Evolutionary conservation across 2,888 invertebrate genomes (phyloP).

Genomic region (Steromphala cineraria): DNA sequence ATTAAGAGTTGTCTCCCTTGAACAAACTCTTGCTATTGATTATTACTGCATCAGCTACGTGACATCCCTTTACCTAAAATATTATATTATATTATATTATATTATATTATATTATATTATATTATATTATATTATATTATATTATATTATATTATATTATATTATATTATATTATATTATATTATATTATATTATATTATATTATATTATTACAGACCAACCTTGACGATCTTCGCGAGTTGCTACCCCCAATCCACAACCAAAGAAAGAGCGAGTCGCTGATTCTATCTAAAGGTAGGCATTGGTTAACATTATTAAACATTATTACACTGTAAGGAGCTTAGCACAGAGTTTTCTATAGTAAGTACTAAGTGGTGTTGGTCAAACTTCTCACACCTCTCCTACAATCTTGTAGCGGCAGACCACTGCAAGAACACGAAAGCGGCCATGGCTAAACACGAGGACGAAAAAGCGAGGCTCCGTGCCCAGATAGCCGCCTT

Average conservation of each 20-base stretch:
- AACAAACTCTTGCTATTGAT: neutral
- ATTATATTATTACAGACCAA: conserved; percentile 28
- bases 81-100: too few relatives aligned
- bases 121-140: too few relatives aligned
- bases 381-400: conserved; percentile 40
- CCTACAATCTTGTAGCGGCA: conserved; percentile 45
- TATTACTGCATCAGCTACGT: too few relatives aligned
- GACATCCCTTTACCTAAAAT: too few relatives aligned
- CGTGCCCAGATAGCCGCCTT: conserved; percentile 44
- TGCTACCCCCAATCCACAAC: conserved; percentile 37
- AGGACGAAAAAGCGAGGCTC: conserved; percentile 34
- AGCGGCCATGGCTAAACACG: conserved; percentile 36
- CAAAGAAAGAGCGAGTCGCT: conserved; percentile 43
- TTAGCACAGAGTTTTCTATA: too few relatives aligned
- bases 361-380: too few relatives aligned
- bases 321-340: neutral
- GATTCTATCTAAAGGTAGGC: conserved; percentile 43
- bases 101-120: too few relatives aligned
- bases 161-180: too few relatives aligned
- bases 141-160: too few relatives aligned
- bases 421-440: conserved; percentile 43
- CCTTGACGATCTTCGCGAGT: conserved; percentile 37
- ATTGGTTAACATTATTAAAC: neutral
- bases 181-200: too few relatives aligned
- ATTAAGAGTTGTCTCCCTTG: neutral